Percentiles rank a stretch among this genome's conserved stretches.
These are phyloP conservation scores for Acromyrmex heyeri DNA, from an alignment of 1,140 invertebrate species.

Conservation along the genomic window DNA sequence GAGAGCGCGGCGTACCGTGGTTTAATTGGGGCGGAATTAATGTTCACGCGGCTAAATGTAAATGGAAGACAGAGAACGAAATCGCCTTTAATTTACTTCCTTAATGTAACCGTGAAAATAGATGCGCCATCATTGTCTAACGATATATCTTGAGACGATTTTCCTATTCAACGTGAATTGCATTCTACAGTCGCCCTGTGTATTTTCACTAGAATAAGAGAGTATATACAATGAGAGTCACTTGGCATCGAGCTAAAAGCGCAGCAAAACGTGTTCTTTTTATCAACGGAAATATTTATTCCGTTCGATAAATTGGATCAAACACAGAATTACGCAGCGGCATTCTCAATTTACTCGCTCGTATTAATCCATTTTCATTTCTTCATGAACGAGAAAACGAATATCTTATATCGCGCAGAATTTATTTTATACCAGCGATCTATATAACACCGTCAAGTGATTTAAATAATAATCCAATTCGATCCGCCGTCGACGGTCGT, in stretches of 20 bases:
- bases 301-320: constrained; percentile 32
- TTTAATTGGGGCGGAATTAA: constrained; percentile 76
- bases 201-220: constrained; percentile 5
- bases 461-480: constrained; percentile 74
- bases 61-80: constrained; percentile 61
- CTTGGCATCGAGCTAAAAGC: background rate
- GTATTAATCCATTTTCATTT: constrained; percentile 45
- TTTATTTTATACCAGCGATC: constrained; percentile 62
- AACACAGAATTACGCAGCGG: background rate
- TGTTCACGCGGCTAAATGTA: constrained; percentile 70
- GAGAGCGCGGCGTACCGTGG: constrained; percentile 64
- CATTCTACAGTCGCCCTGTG: background rate
- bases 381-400: background rate
- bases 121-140: constrained; percentile 35
- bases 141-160: constrained; percentile 39
- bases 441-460: constrained; percentile 60
- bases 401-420: constrained; percentile 33
- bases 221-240: background rate
- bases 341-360: constrained; percentile 37
- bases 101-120: constrained; percentile 23
- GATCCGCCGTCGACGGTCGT: constrained; percentile 65
- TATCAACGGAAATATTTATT: background rate
- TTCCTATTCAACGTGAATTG: constrained; percentile 8
- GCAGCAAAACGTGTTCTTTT: constrained; percentile 25
- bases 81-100: constrained; percentile 67